A percentile compares a stretch with the other conserved stretches of the same genome.
phyloP scores from a whole-genome alignment of 2,797 vertebrate genomes.

The Phoeniculus purpureus region DNA sequence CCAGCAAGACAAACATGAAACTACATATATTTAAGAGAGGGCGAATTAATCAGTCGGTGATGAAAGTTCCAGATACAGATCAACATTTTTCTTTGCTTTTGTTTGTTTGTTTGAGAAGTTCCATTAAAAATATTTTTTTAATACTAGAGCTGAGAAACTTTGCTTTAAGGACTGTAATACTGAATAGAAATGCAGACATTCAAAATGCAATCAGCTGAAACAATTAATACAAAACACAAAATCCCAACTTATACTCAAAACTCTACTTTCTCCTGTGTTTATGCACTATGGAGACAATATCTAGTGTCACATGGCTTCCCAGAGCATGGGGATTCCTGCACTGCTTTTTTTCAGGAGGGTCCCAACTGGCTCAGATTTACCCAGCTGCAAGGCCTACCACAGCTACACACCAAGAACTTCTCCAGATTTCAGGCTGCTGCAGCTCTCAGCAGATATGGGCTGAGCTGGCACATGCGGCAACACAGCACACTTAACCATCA shows the following conservation, averaged over 20 bases:
- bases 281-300: neutral
- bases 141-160: neutral
- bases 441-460: neutral
- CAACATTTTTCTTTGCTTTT: neutral
- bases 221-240: neutral
- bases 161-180: neutral
- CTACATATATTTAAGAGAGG: neutral
- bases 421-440: accelerated
- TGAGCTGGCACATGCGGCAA: accelerated
- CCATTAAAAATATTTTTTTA: neutral
- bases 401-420: neutral
- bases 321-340: neutral
- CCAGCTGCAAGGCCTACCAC: neutral
- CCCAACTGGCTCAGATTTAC: neutral
- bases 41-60: neutral
- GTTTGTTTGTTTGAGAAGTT: neutral
- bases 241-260: neutral
- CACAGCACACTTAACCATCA: neutral
- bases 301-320: accelerated
- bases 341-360: neutral
- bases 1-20: neutral
- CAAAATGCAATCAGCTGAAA: neutral
- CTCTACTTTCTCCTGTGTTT: neutral
- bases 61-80: neutral
- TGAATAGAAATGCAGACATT: neutral